phyloP scores from a whole-genome alignment of 2,113 vertebrate genomes.

The Pteronura brasiliensis region DNA sequence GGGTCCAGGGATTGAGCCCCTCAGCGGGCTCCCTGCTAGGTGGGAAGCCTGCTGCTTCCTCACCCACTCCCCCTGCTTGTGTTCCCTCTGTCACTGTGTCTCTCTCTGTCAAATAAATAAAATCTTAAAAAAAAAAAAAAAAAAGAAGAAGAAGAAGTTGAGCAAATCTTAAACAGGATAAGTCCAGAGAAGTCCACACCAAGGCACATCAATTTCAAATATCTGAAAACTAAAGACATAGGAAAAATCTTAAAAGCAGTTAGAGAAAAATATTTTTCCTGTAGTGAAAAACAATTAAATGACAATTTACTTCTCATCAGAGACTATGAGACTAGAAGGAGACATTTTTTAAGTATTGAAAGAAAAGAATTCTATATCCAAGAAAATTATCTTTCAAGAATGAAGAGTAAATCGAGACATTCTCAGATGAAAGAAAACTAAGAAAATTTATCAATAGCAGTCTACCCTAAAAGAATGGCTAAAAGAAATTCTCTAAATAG shows the following conservation, averaged over 20 bases:
- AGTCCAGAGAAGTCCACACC: background rate
- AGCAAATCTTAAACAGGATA: background rate
- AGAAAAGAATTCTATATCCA: background rate
- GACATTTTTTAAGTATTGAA: background rate
- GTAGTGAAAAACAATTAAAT: background rate
- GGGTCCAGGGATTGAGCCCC: no score
- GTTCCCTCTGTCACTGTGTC: no score
- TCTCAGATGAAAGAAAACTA: background rate
- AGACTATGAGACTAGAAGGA: background rate
- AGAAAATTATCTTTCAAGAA: background rate
- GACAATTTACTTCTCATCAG: background rate
- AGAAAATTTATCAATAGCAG: background rate
- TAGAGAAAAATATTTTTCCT: background rate
- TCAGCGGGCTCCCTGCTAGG: no score
- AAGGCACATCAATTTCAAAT: background rate
- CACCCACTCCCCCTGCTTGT: no score
- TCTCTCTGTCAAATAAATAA: no score
- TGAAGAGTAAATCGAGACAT: background rate
- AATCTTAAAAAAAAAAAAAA: no score
- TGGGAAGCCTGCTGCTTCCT: no score
- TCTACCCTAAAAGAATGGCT: background rate
- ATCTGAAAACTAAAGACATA: background rate
- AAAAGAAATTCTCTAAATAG: background rate
- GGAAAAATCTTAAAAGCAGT: background rate
- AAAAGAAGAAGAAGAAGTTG: background rate